Conservation (phyloP, 1,140 invertebrate genomes). For the Manduca sexta region DNA sequence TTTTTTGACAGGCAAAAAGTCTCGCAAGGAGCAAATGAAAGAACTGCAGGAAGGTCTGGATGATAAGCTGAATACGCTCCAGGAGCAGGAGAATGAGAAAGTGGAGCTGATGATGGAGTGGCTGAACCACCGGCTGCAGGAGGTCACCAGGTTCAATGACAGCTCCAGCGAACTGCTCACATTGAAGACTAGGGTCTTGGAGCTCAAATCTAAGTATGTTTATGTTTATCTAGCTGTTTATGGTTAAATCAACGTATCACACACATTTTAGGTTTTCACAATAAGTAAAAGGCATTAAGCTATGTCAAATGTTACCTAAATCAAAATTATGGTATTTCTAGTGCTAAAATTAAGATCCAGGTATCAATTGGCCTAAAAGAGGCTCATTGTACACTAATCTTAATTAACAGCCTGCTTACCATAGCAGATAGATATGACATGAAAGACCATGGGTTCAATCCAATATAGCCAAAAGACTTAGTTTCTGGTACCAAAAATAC, state of each 20-base stretch:
- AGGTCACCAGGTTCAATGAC: slow-evolving; percentile 41
- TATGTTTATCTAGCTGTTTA: not conserved
- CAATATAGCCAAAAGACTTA: no score
- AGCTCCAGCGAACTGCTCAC: slow-evolving; percentile 48
- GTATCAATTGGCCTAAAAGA: no score
- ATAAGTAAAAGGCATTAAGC: no score
- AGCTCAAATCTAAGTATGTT: slow-evolving; percentile 59
- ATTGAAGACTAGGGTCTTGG: slow-evolving; percentile 49
- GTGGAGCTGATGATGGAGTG: slow-evolving; percentile 61
- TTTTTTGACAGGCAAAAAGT: slow-evolving; percentile 16
- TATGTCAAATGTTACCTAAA: no score
- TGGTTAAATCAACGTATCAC: not conserved
- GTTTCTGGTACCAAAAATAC: no score
- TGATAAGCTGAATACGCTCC: slow-evolving; percentile 44
- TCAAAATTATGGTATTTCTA: no score
- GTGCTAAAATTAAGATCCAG: no score
- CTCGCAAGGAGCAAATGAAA: slow-evolving; percentile 32
- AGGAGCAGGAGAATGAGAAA: slow-evolving; percentile 54
- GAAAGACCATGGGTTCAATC: no score
- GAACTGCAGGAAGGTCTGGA: slow-evolving; percentile 46
- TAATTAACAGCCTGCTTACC: no score
- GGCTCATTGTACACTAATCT: no score
- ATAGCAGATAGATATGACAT: no score
- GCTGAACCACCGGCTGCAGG: slow-evolving; percentile 45
- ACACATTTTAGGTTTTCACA: no score